A percentile compares a stretch with the other conserved stretches of the same genome.
phyloP scores from a whole-genome alignment of 2,888 invertebrate species.

The Scelioninae gen. 2 region DNA sequence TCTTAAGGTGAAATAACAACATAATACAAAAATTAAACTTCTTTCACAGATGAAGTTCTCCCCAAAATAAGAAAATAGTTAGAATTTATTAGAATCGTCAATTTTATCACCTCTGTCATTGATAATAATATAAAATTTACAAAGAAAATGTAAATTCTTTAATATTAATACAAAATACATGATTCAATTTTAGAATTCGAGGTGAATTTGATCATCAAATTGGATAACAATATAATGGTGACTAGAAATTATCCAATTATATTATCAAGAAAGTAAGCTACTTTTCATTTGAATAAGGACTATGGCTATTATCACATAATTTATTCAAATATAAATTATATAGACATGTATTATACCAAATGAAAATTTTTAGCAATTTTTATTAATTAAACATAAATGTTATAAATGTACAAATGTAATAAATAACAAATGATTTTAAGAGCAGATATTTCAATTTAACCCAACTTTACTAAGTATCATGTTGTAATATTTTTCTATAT shows the following conservation, averaged over 20 bases:
- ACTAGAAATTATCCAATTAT: conserved; percentile 95
- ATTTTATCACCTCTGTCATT: no score
- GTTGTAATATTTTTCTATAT: conserved; percentile 80
- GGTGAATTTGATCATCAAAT: conserved; percentile 92
- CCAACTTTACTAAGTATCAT: conserved; percentile 75
- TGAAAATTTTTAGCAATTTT: conserved; percentile 13
- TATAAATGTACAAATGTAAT: conserved; percentile 16
- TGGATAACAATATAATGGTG: conserved; percentile 85
- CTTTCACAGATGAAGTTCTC: no score
- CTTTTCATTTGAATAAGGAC: no score
- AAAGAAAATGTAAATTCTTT: neutral
- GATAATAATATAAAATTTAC: no score
- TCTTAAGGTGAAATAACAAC: no score
- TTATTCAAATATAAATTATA: no score
- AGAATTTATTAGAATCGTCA: no score
- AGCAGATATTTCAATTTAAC: conserved; percentile 63
- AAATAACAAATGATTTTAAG: conserved; percentile 8
- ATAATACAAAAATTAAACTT: no score
- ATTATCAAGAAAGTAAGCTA: conserved; percentile 76
- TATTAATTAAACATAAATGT: conserved; percentile 8
- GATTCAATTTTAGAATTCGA: conserved; percentile 88
- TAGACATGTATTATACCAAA: no score
- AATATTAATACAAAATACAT: neutral
- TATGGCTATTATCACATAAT: no score
- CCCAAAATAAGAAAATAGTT: no score